phyloP scores from a whole-genome alignment of 2,888 invertebrate genomes.

The Nomada fabriciana region DNA sequence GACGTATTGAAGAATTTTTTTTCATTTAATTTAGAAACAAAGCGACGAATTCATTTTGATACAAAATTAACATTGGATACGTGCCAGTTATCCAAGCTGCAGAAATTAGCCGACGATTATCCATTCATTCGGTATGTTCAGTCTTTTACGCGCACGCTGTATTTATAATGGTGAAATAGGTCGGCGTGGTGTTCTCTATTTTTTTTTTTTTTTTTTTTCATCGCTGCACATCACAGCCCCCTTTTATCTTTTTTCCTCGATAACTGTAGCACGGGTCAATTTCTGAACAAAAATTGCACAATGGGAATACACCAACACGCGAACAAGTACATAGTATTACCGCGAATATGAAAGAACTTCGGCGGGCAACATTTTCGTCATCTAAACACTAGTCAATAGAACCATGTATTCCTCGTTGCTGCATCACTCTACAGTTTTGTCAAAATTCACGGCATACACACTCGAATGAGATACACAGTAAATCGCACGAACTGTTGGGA shows the following conservation, averaged over 20 bases:
- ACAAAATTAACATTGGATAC: neutral
- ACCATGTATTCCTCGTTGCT: conserved; percentile 25
- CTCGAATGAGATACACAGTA: conserved; percentile 1
- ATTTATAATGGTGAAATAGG: conserved; percentile 54
- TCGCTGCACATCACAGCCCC: neutral
- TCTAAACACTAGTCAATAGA: neutral
- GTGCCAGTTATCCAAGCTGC: no score
- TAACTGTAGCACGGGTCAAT: conserved; percentile 25
- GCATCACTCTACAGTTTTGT: conserved; percentile 18
- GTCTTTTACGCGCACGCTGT: conserved; percentile 8
- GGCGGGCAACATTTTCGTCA: neutral
- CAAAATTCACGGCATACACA: neutral
- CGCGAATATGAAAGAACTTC: neutral
- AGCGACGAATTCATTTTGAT: neutral
- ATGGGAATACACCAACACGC: no score
- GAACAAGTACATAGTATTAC: neutral
- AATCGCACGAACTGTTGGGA: neutral
- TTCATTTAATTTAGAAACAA: neutral
- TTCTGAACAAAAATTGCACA: neutral
- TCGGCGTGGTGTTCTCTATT: conserved; percentile 38
- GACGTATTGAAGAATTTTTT: neutral
- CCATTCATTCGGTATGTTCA: neutral
- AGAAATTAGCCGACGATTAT: neutral
- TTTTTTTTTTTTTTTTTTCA: conserved; percentile 52
- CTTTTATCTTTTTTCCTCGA: conserved; percentile 6